A percentile compares a stretch with the other conserved stretches of the same genome.
These are phyloP conservation scores for Drosophila eugracilis DNA, from an alignment of 1,140 invertebrate genomes.

Conservation along the genomic window DNA sequence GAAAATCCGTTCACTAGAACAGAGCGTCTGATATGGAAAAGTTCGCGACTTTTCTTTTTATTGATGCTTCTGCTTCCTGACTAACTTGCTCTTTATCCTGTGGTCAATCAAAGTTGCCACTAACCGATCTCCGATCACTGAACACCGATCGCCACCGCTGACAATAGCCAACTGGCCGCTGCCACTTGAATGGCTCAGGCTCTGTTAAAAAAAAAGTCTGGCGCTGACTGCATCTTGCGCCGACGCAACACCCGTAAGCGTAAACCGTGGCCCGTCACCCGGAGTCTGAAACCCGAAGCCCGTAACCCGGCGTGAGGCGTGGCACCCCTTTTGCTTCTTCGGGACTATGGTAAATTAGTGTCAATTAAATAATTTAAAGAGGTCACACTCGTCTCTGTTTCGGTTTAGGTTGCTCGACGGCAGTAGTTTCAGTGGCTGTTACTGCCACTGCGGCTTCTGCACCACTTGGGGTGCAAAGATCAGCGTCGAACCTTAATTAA, in stretches of 20 bases:
- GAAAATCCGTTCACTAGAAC: too few species aligned
- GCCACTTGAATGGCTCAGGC: slow-evolving; percentile 5
- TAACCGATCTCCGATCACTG: slow-evolving; percentile 12
- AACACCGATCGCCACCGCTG: slow-evolving; percentile 49
- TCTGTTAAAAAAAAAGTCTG: slow-evolving; percentile 1
- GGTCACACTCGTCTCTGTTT: slow-evolving; percentile 57
- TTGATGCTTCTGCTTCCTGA: neutral
- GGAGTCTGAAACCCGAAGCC: slow-evolving; percentile 2
- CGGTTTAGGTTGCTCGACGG: slow-evolving; percentile 5
- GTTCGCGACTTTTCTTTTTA: neutral
- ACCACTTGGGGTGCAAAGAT: slow-evolving; percentile 74
- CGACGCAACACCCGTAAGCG: slow-evolving; percentile 31
- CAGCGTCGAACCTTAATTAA: slow-evolving; percentile 80
- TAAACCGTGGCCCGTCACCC: slow-evolving; percentile 15
- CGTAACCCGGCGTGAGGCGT: slow-evolving; percentile 4
- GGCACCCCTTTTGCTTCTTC: slow-evolving; percentile 27
- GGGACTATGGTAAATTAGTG: slow-evolving; percentile 79
- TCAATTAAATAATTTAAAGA: slow-evolving; percentile 85
- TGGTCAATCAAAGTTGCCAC: neutral
- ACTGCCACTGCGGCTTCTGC: slow-evolving; percentile 9
- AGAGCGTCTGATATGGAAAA: too few species aligned
- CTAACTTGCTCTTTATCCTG: slow-evolving; percentile 17
- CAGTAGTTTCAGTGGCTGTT: slow-evolving; percentile 21
- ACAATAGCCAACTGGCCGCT: slow-evolving; percentile 61
- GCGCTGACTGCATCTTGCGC: slow-evolving; percentile 32